These are phyloP conservation scores for Pao palembangensis DNA, from an alignment of 2,113 vertebrate genomes.

Conservation along the genomic window DNA sequence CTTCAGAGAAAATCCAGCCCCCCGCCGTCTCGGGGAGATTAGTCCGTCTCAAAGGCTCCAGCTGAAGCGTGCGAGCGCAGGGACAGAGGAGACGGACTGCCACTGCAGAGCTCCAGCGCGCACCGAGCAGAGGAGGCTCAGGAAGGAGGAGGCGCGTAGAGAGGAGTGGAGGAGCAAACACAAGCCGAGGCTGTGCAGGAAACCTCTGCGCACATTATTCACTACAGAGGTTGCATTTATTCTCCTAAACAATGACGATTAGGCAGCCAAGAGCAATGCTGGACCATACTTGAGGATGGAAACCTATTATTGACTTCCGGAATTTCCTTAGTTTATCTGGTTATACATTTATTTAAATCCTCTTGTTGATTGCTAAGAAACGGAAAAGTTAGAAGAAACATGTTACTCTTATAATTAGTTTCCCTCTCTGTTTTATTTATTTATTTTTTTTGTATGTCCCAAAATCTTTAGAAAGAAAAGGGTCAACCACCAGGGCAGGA, in stretches of 20 bases:
- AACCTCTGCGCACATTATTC: neutral
- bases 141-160: constrained; percentile 66
- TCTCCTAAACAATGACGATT: neutral
- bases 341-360: neutral
- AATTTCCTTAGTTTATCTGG: neutral
- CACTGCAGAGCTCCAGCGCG: neutral
- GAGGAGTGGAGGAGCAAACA: constrained; percentile 13
- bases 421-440: too few relatives aligned
- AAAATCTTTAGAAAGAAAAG: too few relatives aligned
- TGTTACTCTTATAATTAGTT: too few relatives aligned
- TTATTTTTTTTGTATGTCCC: too few relatives aligned
- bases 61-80: neutral
- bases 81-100: neutral
- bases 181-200: constrained; percentile 1
- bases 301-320: neutral
- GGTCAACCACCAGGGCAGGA: too few relatives aligned
- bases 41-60: constrained; percentile 33
- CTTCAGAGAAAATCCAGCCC: constrained; percentile 10
- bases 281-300: too few relatives aligned
- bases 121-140: constrained; percentile 33
- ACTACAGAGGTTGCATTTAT: neutral
- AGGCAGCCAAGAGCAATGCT: too few relatives aligned
- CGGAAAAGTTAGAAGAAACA: too few relatives aligned
- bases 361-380: neutral
- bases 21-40: constrained; percentile 42